Conservation (phyloP, 2,113 vertebrate genomes). For the Macheiramphus alcinus region DNA sequence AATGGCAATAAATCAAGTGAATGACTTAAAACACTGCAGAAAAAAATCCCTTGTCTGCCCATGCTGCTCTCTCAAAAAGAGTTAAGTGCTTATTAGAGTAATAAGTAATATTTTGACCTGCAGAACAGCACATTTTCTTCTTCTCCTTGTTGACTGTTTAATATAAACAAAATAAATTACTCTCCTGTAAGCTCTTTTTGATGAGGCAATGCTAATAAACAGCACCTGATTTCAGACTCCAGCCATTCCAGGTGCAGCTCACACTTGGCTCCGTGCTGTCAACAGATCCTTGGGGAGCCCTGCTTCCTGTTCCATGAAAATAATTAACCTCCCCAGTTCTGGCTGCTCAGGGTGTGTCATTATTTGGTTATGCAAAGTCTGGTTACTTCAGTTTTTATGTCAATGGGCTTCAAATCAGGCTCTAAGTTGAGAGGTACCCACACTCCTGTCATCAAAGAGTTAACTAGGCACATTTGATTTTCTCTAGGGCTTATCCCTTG, state of each 20-base stretch:
- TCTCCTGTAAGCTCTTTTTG: not conserved
- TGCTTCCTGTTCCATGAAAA: not conserved
- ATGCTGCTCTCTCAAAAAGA: not conserved
- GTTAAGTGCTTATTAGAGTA: conserved; percentile 34
- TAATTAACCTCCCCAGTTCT: not conserved
- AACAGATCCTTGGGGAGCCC: not conserved
- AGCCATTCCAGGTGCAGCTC: conserved; percentile 35
- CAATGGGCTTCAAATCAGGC: not conserved
- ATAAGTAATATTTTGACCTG: conserved; percentile 30
- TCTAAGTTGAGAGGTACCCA: not conserved
- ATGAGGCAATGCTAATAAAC: not conserved
- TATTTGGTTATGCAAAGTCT: not conserved
- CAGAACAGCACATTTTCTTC: not conserved
- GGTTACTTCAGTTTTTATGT: not conserved
- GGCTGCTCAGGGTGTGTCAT: not conserved
- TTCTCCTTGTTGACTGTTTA: conserved; percentile 2
- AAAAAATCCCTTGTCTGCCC: not conserved
- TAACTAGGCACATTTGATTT: not conserved
- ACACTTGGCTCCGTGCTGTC: not conserved
- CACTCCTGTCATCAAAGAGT: not conserved
- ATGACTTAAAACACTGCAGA: conserved; percentile 32
- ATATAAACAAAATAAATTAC: not conserved
- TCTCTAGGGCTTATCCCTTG: not conserved
- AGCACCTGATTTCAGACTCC: conserved; percentile 7
- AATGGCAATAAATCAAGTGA: conserved; percentile 63